Percentiles rank a stretch among this genome's conserved stretches.
phyloP scores from a whole-genome alignment of 1,140 invertebrate genomes.

The Drosophila parvula region DNA sequence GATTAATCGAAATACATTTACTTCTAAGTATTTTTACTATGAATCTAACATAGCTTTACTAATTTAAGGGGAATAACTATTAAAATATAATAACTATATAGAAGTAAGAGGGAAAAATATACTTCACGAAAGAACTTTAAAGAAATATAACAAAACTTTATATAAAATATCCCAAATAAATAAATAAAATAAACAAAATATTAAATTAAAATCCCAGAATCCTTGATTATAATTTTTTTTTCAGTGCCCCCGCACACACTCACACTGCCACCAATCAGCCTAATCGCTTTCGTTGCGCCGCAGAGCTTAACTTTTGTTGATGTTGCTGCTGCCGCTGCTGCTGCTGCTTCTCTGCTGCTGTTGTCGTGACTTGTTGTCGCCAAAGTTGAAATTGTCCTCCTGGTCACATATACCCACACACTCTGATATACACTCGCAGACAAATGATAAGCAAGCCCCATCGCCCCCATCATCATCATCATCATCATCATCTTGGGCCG shows the following conservation, averaged over 20 bases:
- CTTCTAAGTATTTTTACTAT: no score
- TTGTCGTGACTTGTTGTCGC: constrained; percentile 63
- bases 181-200: background rate
- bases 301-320: constrained; percentile 75
- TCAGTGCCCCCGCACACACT: constrained; percentile 12
- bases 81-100: no score
- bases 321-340: constrained; percentile 22
- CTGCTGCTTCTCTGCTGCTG: constrained; percentile 12
- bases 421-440: constrained; percentile 27
- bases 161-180: background rate
- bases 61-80: no score
- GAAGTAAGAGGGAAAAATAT: no score
- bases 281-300: constrained; percentile 79
- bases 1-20: background rate
- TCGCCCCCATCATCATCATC: constrained; percentile 42
- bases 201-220: background rate
- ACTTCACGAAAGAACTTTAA: no score
- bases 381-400: constrained; percentile 49
- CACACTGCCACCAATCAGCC: constrained; percentile 64
- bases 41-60: no score
- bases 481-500: constrained; percentile 31
- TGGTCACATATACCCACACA: constrained; percentile 29
- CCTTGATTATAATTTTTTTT: background rate
- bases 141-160: no score
- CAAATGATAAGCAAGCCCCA: constrained; percentile 66